A percentile compares a stretch with the other conserved stretches of the same genome.
Conservation (phyloP, 2,888 invertebrate genomes). For the Pseudanteris insignis region DNA sequence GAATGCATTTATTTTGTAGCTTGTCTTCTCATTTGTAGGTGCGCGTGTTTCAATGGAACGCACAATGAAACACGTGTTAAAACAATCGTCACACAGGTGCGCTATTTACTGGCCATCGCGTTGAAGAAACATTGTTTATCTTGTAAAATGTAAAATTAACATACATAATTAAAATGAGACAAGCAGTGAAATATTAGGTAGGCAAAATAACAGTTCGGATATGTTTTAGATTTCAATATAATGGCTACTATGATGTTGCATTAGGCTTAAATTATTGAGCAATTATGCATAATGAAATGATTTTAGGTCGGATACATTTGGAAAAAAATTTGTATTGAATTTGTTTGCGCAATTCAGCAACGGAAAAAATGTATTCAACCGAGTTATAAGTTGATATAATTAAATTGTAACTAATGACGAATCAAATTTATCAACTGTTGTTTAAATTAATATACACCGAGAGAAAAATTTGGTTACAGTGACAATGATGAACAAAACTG, state of each 20-base stretch:
- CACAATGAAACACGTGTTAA: constrained; percentile 64
- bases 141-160: constrained; percentile 33
- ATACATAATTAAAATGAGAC: too few species aligned
- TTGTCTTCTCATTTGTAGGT: constrained; percentile 34
- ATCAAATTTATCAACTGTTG: too few species aligned
- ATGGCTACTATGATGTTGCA: constrained; percentile 22
- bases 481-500: too few species aligned
- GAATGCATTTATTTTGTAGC: constrained; percentile 39
- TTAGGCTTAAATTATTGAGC: constrained; percentile 15
- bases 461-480: too few species aligned
- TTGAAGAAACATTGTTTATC: constrained; percentile 46
- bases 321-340: constrained; percentile 11
- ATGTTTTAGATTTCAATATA: too few species aligned
- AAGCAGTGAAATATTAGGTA: too few species aligned
- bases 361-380: too few species aligned
- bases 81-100: constrained; percentile 64
- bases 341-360: constrained; percentile 14
- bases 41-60: constrained; percentile 29
- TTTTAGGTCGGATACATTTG: constrained; percentile 9
- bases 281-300: constrained; percentile 24
- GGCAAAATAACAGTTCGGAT: too few species aligned
- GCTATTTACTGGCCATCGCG: constrained; percentile 47
- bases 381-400: too few species aligned
- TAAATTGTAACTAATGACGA: too few species aligned
- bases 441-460: too few species aligned